These are phyloP conservation scores for Wiebesia pumilae DNA, from an alignment of 1,140 invertebrate species.

Conservation along the genomic window DNA sequence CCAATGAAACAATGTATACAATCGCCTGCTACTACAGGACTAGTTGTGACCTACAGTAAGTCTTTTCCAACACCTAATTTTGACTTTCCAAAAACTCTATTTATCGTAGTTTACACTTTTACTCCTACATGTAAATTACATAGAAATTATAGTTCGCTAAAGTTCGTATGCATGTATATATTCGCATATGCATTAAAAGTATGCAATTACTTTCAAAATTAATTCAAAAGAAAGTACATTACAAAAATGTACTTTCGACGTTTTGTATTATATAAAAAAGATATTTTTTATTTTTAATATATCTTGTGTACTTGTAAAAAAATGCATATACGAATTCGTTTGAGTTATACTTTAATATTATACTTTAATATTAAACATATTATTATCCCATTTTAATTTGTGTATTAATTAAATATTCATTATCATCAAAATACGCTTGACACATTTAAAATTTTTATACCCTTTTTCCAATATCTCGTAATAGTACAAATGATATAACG, in stretches of 20 bases:
- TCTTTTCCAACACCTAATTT: constrained; percentile 75
- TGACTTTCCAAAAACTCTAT: constrained; percentile 61
- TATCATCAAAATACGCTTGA: constrained; percentile 10
- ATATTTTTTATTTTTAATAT: background rate
- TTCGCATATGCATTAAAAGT: background rate
- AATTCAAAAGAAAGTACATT: too few relatives aligned
- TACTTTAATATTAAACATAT: too few relatives aligned
- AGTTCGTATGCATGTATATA: background rate
- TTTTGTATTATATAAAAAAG: background rate
- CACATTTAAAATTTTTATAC: background rate
- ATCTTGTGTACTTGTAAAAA: background rate
- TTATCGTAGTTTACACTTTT: constrained; percentile 65
- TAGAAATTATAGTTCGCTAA: constrained; percentile 12
- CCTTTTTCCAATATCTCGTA: background rate
- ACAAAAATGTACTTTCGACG: background rate
- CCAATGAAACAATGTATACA: constrained; percentile 74
- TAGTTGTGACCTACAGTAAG: constrained; percentile 91
- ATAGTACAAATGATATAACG: background rate
- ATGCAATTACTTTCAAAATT: background rate
- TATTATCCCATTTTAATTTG: too few relatives aligned
- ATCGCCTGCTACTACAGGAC: constrained; percentile 80
- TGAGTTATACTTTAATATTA: background rate
- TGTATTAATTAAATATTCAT: background rate
- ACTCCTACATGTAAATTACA: constrained; percentile 55
- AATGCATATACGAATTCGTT: constrained; percentile 14